These are phyloP conservation scores for Urocyon cinereoargenteus DNA, from an alignment of 2,797 vertebrate genomes.

Conservation along the genomic window DNA sequence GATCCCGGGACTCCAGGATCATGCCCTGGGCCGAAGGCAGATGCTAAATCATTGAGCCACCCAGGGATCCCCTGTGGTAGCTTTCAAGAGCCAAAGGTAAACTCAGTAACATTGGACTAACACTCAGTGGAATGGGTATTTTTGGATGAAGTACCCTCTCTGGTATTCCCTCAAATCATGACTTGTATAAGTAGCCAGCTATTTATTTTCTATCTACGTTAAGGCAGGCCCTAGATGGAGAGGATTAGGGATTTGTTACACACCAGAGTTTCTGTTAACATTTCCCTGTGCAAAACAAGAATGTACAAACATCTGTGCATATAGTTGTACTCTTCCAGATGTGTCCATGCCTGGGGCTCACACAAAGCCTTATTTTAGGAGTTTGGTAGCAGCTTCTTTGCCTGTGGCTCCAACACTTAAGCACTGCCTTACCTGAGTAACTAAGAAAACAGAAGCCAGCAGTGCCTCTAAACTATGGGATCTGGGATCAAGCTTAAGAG, in stretches of 20 bases:
- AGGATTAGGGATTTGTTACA: background rate
- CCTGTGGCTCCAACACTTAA: background rate
- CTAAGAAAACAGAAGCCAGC: slow-evolving; percentile 35
- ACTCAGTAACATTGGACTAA: background rate
- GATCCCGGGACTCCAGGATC: too few relatives aligned
- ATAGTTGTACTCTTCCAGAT: background rate
- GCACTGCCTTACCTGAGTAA: background rate
- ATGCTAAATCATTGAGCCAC: too few relatives aligned
- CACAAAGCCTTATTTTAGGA: background rate
- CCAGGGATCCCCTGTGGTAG: background rate
- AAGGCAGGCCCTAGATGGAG: background rate
- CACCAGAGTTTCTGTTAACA: background rate
- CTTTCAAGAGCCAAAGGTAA: slow-evolving; percentile 15
- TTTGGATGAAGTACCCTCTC: slow-evolving; percentile 8
- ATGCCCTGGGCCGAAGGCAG: too few relatives aligned
- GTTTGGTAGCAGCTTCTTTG: background rate
- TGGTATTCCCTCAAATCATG: background rate
- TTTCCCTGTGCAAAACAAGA: background rate
- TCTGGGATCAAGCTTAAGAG: background rate
- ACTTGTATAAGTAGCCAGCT: background rate
- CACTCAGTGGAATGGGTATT: background rate
- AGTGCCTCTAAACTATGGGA: background rate
- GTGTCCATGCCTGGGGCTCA: background rate
- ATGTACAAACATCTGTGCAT: background rate
- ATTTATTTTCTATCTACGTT: background rate